Percentiles rank a stretch among this genome's conserved stretches.
Conservation (phyloP, 1,140 invertebrate species). For the Drosophila seguyi region DNA sequence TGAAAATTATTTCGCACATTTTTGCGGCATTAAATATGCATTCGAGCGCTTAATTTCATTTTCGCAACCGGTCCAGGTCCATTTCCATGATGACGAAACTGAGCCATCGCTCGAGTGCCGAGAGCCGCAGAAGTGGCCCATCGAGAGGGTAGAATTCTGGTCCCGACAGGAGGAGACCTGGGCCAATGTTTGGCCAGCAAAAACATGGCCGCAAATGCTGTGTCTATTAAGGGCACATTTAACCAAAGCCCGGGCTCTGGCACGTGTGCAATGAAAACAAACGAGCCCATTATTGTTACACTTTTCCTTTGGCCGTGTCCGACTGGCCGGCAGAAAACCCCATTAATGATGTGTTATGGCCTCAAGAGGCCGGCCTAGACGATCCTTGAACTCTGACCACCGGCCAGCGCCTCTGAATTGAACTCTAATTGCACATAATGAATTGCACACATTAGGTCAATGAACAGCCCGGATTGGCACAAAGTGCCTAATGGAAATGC, state of each 20-base stretch:
- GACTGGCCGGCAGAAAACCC: slow-evolving; percentile 17
- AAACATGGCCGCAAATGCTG: slow-evolving; percentile 65
- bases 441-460: slow-evolving; percentile 75
- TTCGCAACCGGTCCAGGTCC: slow-evolving; percentile 4
- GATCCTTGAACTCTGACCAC: slow-evolving; percentile 56
- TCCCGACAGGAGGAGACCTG: slow-evolving; percentile 18
- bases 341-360: slow-evolving; percentile 72
- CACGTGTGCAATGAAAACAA: slow-evolving; percentile 73
- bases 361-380: slow-evolving; percentile 27
- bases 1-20: slow-evolving; percentile 43
- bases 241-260: slow-evolving; percentile 43
- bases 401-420: slow-evolving; percentile 52
- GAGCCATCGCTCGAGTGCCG: slow-evolving; percentile 14
- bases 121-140: slow-evolving; percentile 26
- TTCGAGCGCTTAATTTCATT: slow-evolving; percentile 50
- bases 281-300: slow-evolving; percentile 76
- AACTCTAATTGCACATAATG: slow-evolving; percentile 78
- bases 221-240: slow-evolving; percentile 73
- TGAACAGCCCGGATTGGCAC: slow-evolving; percentile 26
- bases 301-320: slow-evolving; percentile 30
- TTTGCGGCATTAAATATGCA: slow-evolving; percentile 51
- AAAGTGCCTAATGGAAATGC: slow-evolving; percentile 55
- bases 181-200: slow-evolving; percentile 50
- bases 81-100: slow-evolving; percentile 13
- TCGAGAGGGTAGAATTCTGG: slow-evolving; percentile 7